phyloP scores from a whole-genome alignment of 2,113 vertebrate genomes.

The Geococcyx californianus region DNA sequence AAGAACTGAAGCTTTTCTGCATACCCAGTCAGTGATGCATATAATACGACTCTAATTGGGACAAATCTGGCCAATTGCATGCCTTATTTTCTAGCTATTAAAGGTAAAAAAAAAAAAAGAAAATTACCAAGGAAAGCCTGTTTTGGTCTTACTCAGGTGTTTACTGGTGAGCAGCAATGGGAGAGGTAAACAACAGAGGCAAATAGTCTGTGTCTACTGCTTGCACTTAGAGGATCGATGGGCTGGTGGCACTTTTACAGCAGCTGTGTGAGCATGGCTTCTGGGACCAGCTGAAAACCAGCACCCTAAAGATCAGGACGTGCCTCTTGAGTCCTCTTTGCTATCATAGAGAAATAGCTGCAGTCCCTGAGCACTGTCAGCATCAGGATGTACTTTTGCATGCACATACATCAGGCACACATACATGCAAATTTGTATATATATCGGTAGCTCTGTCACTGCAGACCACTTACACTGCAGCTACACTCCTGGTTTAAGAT shows the following conservation, averaged over 20 bases:
- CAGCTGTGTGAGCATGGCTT: background rate
- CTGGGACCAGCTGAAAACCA: background rate
- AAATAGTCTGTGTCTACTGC: background rate
- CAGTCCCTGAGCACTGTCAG: background rate
- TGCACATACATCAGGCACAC: background rate
- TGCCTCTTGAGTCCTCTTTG: background rate
- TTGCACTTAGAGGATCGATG: background rate
- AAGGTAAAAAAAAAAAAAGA: background rate
- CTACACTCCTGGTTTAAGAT: background rate
- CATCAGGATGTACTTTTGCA: fast-evolving
- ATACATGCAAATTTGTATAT: fast-evolving
- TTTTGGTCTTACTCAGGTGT: background rate
- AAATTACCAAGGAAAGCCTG: background rate
- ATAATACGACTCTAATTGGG: background rate
- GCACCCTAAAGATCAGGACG: background rate
- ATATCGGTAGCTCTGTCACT: background rate
- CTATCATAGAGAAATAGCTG: background rate
- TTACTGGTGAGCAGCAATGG: background rate
- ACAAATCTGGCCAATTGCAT: background rate
- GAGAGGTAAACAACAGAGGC: background rate
- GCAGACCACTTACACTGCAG: background rate
- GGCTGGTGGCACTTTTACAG: background rate
- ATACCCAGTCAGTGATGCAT: background rate
- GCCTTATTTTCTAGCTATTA: background rate
- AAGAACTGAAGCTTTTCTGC: background rate